Evolutionary conservation across 2,113 vertebrate species (phyloP).

Genomic region (Equus przewalskii): DNA sequence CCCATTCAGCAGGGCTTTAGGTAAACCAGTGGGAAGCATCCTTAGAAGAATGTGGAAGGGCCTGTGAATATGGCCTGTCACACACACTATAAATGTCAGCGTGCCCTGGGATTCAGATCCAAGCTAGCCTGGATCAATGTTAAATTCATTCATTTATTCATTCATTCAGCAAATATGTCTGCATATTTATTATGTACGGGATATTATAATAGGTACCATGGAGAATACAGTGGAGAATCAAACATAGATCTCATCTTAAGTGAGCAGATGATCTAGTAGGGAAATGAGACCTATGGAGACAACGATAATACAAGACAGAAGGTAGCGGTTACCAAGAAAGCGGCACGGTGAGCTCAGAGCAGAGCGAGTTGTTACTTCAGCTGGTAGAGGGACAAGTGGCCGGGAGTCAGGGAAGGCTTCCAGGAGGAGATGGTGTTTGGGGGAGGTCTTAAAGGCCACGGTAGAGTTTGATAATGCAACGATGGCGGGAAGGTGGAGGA

Average conservation of each 20-base stretch:
- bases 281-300: background rate
- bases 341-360: background rate
- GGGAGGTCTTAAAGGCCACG: background rate
- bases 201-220: background rate
- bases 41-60: background rate
- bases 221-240: background rate
- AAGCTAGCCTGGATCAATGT: background rate
- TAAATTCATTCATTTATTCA: background rate
- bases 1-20: background rate
- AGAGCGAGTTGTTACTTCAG: background rate
- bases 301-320: background rate
- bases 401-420: constrained; percentile 4
- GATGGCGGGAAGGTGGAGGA: background rate
- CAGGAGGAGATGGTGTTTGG: background rate
- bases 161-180: constrained; percentile 21
- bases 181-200: background rate
- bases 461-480: background rate
- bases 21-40: background rate
- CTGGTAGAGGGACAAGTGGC: background rate
- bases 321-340: background rate
- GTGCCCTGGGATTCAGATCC: background rate
- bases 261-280: background rate
- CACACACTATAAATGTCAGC: background rate
- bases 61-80: background rate
- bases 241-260: background rate